Conservation (phyloP, 2,888 invertebrate species). For the Cephalotes varians region DNA sequence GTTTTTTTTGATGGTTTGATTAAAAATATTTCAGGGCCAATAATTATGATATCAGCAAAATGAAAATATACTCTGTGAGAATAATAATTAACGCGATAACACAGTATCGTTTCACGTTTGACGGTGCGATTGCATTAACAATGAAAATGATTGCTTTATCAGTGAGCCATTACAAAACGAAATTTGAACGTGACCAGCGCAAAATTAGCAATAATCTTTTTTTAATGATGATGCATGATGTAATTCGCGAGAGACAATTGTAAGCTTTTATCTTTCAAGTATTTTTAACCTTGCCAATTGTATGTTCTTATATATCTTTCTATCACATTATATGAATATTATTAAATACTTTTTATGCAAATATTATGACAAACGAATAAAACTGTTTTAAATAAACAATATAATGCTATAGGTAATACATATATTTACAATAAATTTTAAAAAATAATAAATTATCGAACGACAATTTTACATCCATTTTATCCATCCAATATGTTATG, state of each 20-base stretch:
- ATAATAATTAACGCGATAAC: slow-evolving; percentile 43
- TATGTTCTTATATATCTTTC: not conserved
- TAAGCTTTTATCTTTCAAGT: not conserved
- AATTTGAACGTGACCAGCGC: slow-evolving; percentile 30
- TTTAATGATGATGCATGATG: slow-evolving; percentile 17
- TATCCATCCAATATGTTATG: not conserved
- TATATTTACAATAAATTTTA: not conserved
- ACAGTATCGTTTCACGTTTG: slow-evolving; percentile 32
- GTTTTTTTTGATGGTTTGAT: slow-evolving; percentile 8
- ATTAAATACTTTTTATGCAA: not conserved
- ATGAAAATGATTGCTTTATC: slow-evolving; percentile 41
- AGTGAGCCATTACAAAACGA: slow-evolving; percentile 30
- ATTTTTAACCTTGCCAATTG: not conserved
- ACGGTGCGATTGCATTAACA: slow-evolving; percentile 34
- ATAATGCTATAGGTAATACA: not conserved
- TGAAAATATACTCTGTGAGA: slow-evolving; percentile 10
- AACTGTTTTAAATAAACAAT: not conserved
- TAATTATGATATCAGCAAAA: slow-evolving; percentile 37
- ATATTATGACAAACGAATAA: not conserved
- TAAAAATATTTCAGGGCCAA: slow-evolving; percentile 23
- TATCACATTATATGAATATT: not conserved
- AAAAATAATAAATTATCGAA: slow-evolving; percentile 9
- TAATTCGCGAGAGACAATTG: not conserved
- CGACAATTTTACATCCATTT: not conserved
- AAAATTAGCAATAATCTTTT: slow-evolving; percentile 25